Base-by-base conservation (phyloP, 2,113 vertebrate genomes). In the Tachuris rubrigastra region DNA sequence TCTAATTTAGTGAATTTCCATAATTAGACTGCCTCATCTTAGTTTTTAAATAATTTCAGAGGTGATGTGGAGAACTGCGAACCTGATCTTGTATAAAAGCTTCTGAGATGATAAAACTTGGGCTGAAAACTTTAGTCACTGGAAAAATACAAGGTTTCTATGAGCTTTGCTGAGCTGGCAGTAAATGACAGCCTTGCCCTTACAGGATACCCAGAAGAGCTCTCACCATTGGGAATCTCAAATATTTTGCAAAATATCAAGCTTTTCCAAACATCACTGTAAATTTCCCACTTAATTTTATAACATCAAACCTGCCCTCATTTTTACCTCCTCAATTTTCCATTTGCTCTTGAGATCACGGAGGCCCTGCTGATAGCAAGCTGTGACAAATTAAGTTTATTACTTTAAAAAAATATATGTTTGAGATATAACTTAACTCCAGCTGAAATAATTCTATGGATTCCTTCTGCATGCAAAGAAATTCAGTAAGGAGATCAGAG, bases 311-410 rank as follows among this genome's bases (percentile, higher is more conserved):
- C 25, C 25, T 76, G 62, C 39, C 56, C 42, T 58, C 31, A 8
- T 85, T 95, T 89, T 67, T 22, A 37, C 47, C 39, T 88, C 17
- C 39, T 85, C 62, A 50, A 1, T 72, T 47, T 92, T 72, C 56
- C 18, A 3, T 92, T 90, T 82, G 28, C 47, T 85, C 30, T 15
- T 15, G 46, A 90, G 33, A 81, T 46, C 50, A 35, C 5, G 28
- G 52, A 85, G 52, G 66, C 8, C 79, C 62, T 53, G 83, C 71
- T 85, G 94, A 75, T 6, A 82, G 66, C 69, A 58, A 92, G 56
- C 71, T 90, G 92, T n/a, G 67, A 66, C 79, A 82, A 92, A 90
- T 59, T 62, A 73, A 66, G 42, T 92, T 82, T 79, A 79, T 79
- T 20, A 74, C 66, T 71, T 72, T 6, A 33, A 58, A 90, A 78